Base-by-base conservation (phyloP, 2,888 invertebrate genomes). In the Physocephala rufipes region DNA sequence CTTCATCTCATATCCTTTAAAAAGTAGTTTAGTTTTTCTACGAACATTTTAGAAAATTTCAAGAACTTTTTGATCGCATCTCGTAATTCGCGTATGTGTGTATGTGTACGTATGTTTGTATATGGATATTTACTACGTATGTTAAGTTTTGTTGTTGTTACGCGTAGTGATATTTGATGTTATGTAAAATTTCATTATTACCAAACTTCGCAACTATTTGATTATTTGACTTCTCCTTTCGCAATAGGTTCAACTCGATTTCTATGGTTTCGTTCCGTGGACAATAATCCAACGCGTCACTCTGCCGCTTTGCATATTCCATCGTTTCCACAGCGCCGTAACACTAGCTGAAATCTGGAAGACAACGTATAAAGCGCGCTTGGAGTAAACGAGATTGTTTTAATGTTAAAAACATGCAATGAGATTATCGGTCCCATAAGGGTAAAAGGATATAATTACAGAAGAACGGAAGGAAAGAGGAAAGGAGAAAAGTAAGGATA, bases 331-430 rank as follows among this genome's bases (percentile, higher is more conserved):
- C 87, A 95, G 95, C 74, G 95, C 96, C 36, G 96, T 96, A 45
- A 95, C 96, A 88, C 90, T 96, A 77, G 96, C 96, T 76, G 96
- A 96, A 88, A 95, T 96, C 79, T 96, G 96, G 96, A 96, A 96
- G 89, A 95, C 95, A 79, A 95, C 94, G 87, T 96, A 96, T 90
- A 95, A 95, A 88, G 93, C 94, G 79, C 91, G 95, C 76, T 89
- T 95, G 85, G 95, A 95, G 88, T 95, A 92, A 92, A 87, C 36
- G 36, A 4, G 36, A 36, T 7, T 9, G 36, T 36, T n/a, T n/a
- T n/a, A n/a, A n/a, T n/a, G 36, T 4, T 36, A 36, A 36, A 36
- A 9, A 36, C 4, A 9, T 9, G 36, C 36, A 9, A 36, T 9
- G 36, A 36, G n/a, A 28, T 15, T 5, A 36, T 30, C 30, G 26